Base-by-base conservation (phyloP, 2,797 vertebrate species). In the Micropoecilia bifurca region DNA sequence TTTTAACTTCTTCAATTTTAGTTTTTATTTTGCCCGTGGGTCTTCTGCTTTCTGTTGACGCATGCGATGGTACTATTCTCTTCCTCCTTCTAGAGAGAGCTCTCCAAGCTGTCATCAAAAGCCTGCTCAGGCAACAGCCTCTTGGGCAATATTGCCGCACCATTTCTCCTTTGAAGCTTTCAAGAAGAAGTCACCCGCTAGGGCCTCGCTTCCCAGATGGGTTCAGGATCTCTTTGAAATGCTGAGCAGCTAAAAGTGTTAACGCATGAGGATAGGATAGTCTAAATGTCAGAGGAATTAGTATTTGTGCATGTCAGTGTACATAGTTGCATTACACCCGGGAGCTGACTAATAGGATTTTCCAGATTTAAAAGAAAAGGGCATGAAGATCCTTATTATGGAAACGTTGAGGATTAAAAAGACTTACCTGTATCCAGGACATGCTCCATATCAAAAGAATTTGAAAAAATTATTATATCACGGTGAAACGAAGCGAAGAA, bases 191-290 rank as follows among this genome's bases (percentile, higher is more conserved):
- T 91, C 87, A 83, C 83, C 77, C 85, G 82, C 69, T 6, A 77
- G 83, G 71, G 74, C n/a, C 66, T 83, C 75, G 33, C 76, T 57
- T 87, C 85, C 88, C 88, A 73, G 6, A 43, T 80, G 87, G 80
- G 73, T 78, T 50, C 3, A 7, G 78, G 69, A 72, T 41, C 76
- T 53, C 87, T 88, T 89, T 91, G 86, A 91, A 91, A 92, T 85
- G 86, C 79, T 82, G 66, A 57, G 22, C 74, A 78, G 79, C 53
- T 36, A 46, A 80, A 83, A 57, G 45, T 48, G 28, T 47, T 39
- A 74, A 55, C 63, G 72, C 46, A 0, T 20, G 9, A 3, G 66
- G 80, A 66, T 63, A 78, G 57, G 33, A 36, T 66, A 79, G 79
- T 83, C 61, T 87, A 84, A 89, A 87, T 90, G 85, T 86, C 76